Base-by-base conservation (phyloP, 1,140 invertebrate genomes). In the Homalodisca vitripennis region DNA sequence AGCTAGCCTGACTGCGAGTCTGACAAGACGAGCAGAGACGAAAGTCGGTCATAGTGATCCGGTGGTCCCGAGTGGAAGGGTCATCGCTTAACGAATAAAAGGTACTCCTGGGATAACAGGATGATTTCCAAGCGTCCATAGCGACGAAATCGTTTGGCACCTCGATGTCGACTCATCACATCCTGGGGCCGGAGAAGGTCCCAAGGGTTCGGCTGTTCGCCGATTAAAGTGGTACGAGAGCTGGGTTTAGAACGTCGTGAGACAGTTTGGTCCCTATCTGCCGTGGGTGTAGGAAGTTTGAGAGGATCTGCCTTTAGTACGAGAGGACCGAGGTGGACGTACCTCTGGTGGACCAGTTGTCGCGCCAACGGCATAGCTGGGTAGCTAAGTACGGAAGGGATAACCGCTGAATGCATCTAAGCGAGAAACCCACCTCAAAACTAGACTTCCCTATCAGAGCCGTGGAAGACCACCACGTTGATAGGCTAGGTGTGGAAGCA, bases 341-440 rank as follows among this genome's bases (percentile, higher is more conserved):
- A 77, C 75, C 78, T 71, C 76, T 79, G 75, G 78, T 79, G 78
- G 73, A 63, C 71, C 75, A 32, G 78, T 77, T 79, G 76, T 79
- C 31, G 30, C 65, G 77, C 78, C 77, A 76, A 69, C 27, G 32
- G 78, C 76, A 79, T 70, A n/a, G 78, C 77, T 32, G 75, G 72
- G 74, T 79, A 79, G 77, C 76, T 77, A 78, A 12, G 75, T 77
- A 22, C 67, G 73, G 75, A 78, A 60, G 22, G 51, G 77, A 78
- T 79, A 78, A 78, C 63, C 73, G 78, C 77, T 78, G 77, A 78
- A 41, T 6, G 6, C 34, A 10, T 17, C 34, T 17, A 10, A 6
- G 17, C 6, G 34, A 41, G 6, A 41, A 78, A 67, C 75, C 47
- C n/a, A 1, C 71, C 66, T 71, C 63, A 73, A 77, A 69, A 78